phyloP scores from a whole-genome alignment of 2,797 vertebrate species.

The Tympanoctomys barrerae region DNA sequence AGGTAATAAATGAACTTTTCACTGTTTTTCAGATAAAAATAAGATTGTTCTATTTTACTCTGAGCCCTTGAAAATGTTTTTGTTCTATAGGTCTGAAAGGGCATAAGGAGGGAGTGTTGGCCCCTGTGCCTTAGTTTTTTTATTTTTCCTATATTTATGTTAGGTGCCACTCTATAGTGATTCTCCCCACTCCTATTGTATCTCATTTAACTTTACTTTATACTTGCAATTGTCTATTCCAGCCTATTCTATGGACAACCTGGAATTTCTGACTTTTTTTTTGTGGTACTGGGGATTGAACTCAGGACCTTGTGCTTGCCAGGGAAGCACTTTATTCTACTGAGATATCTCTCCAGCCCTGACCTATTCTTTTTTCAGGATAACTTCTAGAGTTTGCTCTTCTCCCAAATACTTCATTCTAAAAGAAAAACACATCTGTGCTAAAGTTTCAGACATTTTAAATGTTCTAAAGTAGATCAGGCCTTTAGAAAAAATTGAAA shows the following conservation, averaged over 20 bases:
- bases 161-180: neutral
- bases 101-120: neutral
- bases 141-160: neutral
- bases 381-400: neutral
- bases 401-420: neutral
- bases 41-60: neutral
- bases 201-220: neutral
- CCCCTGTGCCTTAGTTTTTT: neutral
- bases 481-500: neutral
- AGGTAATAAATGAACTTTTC: neutral
- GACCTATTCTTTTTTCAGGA: neutral
- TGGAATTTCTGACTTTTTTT: neutral
- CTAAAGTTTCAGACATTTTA: neutral
- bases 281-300: too few relatives aligned
- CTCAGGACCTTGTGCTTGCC: too few relatives aligned
- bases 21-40: constrained; percentile 27
- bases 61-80: neutral
- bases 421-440: neutral
- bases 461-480: neutral
- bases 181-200: neutral
- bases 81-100: neutral
- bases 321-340: too few relatives aligned
- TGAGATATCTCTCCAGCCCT: too few relatives aligned
- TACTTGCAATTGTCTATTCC: neutral
- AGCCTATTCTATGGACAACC: neutral